Conservation (phyloP, 2,797 vertebrate genomes). For the Pygocentrus nattereri region DNA sequence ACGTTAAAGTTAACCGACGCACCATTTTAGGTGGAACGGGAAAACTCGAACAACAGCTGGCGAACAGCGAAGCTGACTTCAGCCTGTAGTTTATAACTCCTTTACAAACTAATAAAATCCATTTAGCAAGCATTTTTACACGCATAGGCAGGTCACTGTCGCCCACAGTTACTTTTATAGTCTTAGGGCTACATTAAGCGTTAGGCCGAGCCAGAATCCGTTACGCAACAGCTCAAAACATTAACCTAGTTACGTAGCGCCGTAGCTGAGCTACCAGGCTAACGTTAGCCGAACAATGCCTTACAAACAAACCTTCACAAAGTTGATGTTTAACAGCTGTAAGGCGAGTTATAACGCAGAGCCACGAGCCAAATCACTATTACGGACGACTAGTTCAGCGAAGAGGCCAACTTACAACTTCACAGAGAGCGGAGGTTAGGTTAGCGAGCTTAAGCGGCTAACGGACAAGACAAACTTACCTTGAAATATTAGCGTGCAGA, state of each 20-base stretch:
- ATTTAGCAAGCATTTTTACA: neutral
- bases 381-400: neutral
- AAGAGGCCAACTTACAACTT: too few relatives aligned
- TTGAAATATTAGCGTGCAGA: slow-evolving; percentile 6
- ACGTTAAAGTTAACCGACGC: too few relatives aligned
- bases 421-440: too few relatives aligned
- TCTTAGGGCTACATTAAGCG: neutral
- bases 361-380: neutral
- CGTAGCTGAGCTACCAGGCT: neutral
- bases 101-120: too few relatives aligned
- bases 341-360: neutral
- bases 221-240: neutral
- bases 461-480: slow-evolving; percentile 38
- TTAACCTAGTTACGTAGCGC: neutral
- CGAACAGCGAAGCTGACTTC: too few relatives aligned
- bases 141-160: too few relatives aligned
- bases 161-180: neutral
- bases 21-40: too few relatives aligned
- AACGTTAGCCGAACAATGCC: neutral
- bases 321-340: neutral
- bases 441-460: neutral
- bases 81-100: neutral
- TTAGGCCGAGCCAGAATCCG: neutral
- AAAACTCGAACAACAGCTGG: too few relatives aligned
- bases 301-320: neutral